Evolutionary conservation across 2,797 vertebrate genomes (phyloP).

Genomic region (Enteromius trimaculatus): DNA sequence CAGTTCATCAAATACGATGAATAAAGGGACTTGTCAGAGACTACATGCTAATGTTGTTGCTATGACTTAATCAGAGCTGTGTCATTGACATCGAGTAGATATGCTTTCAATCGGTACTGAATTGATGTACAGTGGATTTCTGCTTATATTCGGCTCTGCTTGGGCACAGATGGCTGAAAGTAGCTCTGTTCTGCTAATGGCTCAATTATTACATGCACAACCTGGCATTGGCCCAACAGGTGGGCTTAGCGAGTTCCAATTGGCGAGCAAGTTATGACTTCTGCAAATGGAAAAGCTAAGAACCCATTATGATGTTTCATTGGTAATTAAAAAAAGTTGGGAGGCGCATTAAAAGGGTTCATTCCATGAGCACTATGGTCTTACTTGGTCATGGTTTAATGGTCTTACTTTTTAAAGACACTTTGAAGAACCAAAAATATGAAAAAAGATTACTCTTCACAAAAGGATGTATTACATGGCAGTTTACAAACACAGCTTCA

Average conservation of each 20-base stretch:
- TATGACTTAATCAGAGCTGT: neutral
- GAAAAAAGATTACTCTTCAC: conserved; percentile 31
- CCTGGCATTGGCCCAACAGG: conserved; percentile 47
- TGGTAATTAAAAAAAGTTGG: conserved; percentile 58
- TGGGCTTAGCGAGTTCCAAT: conserved; percentile 43
- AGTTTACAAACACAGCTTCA: conserved; percentile 72
- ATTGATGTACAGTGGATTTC: conserved; percentile 17
- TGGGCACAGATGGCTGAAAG: conserved; percentile 44
- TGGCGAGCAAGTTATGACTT: conserved; percentile 29
- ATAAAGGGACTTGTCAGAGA: conserved; percentile 33
- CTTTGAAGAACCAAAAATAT: neutral
- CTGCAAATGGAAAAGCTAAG: conserved; percentile 53
- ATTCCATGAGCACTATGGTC: neutral
- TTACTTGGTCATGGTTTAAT: neutral
- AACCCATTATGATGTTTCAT: conserved; percentile 59
- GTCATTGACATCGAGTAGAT: conserved; percentile 18
- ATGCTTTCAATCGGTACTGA: conserved; percentile 3
- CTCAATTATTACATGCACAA: conserved; percentile 47
- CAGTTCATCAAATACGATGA: conserved; percentile 33
- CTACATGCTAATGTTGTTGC: conserved; percentile 15
- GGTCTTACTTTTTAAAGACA: neutral
- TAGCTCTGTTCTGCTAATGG: conserved; percentile 46
- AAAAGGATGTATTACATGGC: conserved; percentile 71
- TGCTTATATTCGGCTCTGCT: conserved; percentile 22
- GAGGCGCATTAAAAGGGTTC: conserved; percentile 31